Conservation (phyloP, 2,888 invertebrate genomes). For the Lysandra coridon region DNA sequence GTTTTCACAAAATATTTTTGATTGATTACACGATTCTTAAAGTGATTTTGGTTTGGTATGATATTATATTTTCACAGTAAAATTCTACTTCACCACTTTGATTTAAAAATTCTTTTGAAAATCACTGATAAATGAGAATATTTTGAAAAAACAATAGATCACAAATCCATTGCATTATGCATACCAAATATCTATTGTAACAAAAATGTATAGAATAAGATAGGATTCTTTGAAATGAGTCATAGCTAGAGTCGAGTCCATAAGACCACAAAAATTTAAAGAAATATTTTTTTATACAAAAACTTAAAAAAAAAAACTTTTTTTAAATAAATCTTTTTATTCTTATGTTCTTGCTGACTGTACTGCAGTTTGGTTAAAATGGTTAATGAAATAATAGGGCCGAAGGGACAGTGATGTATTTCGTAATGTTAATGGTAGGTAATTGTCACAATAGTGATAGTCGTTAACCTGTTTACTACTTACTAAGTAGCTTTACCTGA, state of each 20-base stretch:
- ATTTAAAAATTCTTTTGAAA: neutral
- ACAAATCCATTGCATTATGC: neutral
- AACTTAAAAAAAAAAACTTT: no score
- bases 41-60: no score
- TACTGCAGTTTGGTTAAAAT: slow-evolving; percentile 14
- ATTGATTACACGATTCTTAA: no score
- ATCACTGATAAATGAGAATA: neutral
- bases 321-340: neutral
- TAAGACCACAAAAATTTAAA: neutral
- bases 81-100: neutral
- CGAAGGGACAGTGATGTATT: slow-evolving; percentile 23
- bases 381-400: slow-evolving; percentile 27
- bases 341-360: neutral
- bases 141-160: neutral
- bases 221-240: neutral
- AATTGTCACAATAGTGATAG: slow-evolving; percentile 8
- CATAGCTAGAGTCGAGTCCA: neutral
- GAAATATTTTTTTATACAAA: neutral
- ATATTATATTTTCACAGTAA: neutral
- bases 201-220: neutral
- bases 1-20: no score
- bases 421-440: slow-evolving; percentile 14
- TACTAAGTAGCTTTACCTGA: slow-evolving; percentile 5
- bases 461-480: slow-evolving; percentile 12
- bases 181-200: neutral